A percentile compares a stretch with the other conserved stretches of the same genome.
Conservation (phyloP, 2,888 invertebrate species). For the Ischnura elegans region DNA sequence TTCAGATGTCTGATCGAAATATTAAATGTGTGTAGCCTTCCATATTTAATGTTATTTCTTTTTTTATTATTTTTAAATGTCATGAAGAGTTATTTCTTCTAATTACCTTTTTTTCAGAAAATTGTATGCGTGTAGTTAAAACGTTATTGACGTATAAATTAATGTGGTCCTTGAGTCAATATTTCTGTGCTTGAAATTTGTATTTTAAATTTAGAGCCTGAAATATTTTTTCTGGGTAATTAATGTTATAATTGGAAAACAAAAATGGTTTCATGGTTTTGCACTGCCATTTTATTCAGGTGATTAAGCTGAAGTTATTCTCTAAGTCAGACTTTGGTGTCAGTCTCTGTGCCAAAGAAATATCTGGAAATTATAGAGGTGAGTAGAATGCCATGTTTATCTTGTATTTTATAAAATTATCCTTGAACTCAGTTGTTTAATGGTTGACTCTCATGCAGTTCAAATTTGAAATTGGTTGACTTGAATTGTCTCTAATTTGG, state of each 20-base stretch:
- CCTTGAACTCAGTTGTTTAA: not conserved
- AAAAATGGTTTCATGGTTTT: conserved; percentile 71
- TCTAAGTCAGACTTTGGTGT: conserved; percentile 57
- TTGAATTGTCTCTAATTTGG: not conserved
- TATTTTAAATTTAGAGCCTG: not conserved
- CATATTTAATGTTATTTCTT: too few species aligned
- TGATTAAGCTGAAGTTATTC: conserved; percentile 66
- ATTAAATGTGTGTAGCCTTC: too few species aligned
- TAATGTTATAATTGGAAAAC: not conserved
- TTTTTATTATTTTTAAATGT: too few species aligned
- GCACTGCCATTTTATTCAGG: conserved; percentile 70
- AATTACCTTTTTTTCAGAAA: too few species aligned
- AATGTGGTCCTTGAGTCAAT: not conserved
- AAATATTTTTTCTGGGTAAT: not conserved
- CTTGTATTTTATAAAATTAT: not conserved
- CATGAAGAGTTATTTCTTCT: too few species aligned
- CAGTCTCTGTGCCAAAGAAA: conserved; percentile 44
- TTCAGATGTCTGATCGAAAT: too few species aligned
- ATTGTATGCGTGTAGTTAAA: too few species aligned
- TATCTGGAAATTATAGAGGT: conserved; percentile 36
- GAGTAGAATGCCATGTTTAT: conserved; percentile 24
- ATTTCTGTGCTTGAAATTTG: not conserved
- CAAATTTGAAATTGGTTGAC: not conserved
- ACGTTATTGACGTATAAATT: not conserved
- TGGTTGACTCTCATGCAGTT: not conserved